A percentile compares a stretch with the other conserved stretches of the same genome.
These are phyloP conservation scores for Nasonovia ribisnigri DNA, from an alignment of 2,888 invertebrate genomes.

Conservation along the genomic window DNA sequence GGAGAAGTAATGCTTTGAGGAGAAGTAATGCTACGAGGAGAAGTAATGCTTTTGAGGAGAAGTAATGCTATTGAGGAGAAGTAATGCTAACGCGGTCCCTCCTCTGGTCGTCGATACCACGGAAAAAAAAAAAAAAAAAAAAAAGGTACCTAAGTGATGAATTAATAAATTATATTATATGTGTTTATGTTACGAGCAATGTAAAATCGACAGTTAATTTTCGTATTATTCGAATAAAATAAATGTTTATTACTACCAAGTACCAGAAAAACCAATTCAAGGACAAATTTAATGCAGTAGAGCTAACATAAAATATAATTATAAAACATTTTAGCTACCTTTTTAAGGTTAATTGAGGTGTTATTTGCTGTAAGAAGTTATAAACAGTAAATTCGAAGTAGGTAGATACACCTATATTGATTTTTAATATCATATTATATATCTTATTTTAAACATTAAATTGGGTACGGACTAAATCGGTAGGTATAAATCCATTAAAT, in stretches of 20 bases:
- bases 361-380: background rate
- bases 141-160: background rate
- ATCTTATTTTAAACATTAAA: background rate
- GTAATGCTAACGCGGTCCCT: no score
- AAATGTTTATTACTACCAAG: background rate
- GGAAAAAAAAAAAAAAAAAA: no score
- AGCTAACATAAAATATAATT: background rate
- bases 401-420: background rate
- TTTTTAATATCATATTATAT: background rate
- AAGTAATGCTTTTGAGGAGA: no score
- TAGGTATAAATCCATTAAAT: background rate
- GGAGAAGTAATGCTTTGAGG: no score
- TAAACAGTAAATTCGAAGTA: background rate
- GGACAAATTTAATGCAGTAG: background rate
- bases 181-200: background rate
- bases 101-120: no score
- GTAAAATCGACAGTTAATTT: background rate
- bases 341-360: constrained; percentile 28
- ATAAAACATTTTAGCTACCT: constrained; percentile 8
- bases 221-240: background rate
- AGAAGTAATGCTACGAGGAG: no score
- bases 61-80: no score
- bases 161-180: background rate
- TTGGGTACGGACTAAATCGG: background rate
- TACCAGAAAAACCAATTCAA: constrained; percentile 12